A percentile compares a stretch with the other conserved stretches of the same genome.
Evolutionary conservation across 2,113 vertebrate genomes (phyloP).

Genomic region (Alectura lathami): DNA sequence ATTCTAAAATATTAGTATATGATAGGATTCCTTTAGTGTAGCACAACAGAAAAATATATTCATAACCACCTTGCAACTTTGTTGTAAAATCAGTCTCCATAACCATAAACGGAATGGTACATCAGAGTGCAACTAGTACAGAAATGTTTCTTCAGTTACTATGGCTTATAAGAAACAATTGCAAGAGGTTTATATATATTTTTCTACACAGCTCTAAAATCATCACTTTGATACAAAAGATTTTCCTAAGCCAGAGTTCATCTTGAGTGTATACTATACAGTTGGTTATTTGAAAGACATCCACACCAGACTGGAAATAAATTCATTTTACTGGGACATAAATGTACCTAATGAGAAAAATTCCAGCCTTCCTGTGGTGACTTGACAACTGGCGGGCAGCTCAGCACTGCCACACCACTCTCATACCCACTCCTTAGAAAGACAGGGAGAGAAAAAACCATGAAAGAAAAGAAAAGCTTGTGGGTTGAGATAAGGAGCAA

Average conservation of each 20-base stretch:
- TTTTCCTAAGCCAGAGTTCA: background rate
- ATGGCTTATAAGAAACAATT: background rate
- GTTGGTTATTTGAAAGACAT: conserved; percentile 11
- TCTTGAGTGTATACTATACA: background rate
- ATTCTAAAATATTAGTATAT: background rate
- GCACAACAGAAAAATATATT: background rate
- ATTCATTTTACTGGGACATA: conserved; percentile 31
- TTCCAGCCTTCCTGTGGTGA: background rate
- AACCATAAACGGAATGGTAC: background rate
- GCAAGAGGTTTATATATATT: background rate
- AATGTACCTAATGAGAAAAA: conserved; percentile 29
- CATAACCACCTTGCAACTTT: background rate
- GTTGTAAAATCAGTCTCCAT: background rate
- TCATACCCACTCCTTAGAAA: background rate
- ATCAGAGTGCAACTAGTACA: background rate
- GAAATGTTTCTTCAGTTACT: background rate
- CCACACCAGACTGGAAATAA: background rate
- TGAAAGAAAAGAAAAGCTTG: background rate
- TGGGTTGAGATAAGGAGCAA: background rate
- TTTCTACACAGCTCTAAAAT: background rate
- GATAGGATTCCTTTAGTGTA: background rate
- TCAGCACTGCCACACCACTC: background rate
- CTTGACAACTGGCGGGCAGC: background rate
- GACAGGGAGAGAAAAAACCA: background rate
- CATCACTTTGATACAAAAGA: background rate